These are phyloP conservation scores for Rallus limicola DNA, from an alignment of 2,113 vertebrate species.

Conservation along the genomic window DNA sequence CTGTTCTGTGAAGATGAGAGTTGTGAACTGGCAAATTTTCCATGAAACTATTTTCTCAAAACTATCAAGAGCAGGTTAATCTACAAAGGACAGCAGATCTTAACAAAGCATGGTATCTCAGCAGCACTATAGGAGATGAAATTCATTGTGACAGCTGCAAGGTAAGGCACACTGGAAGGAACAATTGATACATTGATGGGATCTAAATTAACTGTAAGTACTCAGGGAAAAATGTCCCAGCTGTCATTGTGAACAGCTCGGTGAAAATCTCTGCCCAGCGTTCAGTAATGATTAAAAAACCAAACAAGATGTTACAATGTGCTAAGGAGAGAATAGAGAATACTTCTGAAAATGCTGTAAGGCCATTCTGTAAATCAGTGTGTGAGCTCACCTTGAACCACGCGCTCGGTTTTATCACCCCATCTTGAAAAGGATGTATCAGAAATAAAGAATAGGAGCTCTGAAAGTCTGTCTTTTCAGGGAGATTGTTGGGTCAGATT, in stretches of 20 bases:
- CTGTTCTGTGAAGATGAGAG: background rate
- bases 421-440: background rate
- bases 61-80: background rate
- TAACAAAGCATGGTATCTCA: slow-evolving; percentile 26
- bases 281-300: slow-evolving; percentile 34
- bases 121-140: slow-evolving; percentile 39
- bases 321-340: background rate
- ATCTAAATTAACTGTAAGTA: slow-evolving; percentile 68
- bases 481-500: slow-evolving; percentile 13
- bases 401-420: background rate
- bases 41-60: slow-evolving; percentile 4
- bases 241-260: slow-evolving; percentile 27
- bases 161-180: slow-evolving; percentile 34
- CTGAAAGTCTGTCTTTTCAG: background rate
- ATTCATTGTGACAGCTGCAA: slow-evolving; percentile 51
- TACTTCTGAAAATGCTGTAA: background rate
- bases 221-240: background rate
- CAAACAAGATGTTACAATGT: slow-evolving; percentile 25
- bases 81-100: slow-evolving; percentile 28
- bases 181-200: slow-evolving; percentile 63
- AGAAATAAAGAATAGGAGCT: slow-evolving; percentile 45
- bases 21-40: background rate
- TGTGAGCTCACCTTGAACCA: slow-evolving; percentile 48
- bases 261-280: background rate
- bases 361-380: slow-evolving; percentile 2